Evolutionary conservation across 2,888 invertebrate genomes (phyloP), one percentile per base, ranked within the genome.

Genomic region (Drosophila demipolita): DNA sequence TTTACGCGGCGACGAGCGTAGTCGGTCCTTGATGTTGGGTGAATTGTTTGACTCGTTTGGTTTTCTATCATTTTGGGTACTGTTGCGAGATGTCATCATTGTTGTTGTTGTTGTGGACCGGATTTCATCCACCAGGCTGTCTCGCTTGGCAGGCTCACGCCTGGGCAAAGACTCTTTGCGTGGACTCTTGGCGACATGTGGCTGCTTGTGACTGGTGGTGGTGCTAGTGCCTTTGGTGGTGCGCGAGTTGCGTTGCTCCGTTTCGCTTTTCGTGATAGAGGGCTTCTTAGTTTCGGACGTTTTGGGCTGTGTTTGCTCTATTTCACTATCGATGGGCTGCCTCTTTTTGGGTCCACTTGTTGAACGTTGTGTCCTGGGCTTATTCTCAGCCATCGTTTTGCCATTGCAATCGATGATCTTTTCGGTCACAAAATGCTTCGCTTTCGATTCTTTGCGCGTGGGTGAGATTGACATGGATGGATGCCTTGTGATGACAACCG

Each of bases 1-100:
- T 59, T 91, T 90, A 11, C 91, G 83, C 0, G 91, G 81, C 8
- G 91, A 82, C 0, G 92, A 90, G 6, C 92, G 82, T 57, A 92
- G 66, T 0, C 91, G 89, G 59, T 92, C 91, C 72, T 91, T 91
- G 15, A 91, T 90, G 3, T 66, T 76, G 0, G 84, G 50, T 0
- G 79, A 64, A 8, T 33, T 70, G 3, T 54, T 64, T 7, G 52
- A 32, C 12, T 76, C 79, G 33, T 63, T 81, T 4, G 76, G 64
- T 49, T 90, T 87, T 8, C 80, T 63, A 32, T 73, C 65, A 48
- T 61, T 64, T 9, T 62, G 61, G 6, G 57, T 66, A 5, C 40
- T 75, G 17, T 33, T 73, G 9, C 80, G 70, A 6, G 45, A 45
- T 45, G 20, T 20, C 20, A 62, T 57, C 3, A 66, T 75, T 1